Percentiles rank a stretch among this genome's conserved stretches.
These are phyloP conservation scores for Collichthys lucidus DNA, from an alignment of 2,113 vertebrate genomes.

Conservation along the genomic window DNA sequence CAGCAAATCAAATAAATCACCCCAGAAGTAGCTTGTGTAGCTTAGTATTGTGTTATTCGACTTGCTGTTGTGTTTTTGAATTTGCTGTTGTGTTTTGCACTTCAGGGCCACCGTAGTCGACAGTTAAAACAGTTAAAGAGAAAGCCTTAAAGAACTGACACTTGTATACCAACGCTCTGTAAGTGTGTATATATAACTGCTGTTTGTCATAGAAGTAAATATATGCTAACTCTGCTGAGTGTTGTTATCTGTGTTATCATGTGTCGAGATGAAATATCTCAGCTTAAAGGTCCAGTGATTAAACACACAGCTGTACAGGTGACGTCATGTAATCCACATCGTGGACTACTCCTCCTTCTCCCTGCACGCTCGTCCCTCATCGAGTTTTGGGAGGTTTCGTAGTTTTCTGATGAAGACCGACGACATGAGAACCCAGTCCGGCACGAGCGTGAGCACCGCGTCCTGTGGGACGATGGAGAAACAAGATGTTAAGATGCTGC, in stretches of 20 bases:
- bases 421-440: conserved; percentile 77
- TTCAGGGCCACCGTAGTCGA: too few relatives aligned
- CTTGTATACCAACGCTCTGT: conserved; percentile 11
- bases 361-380: too few relatives aligned
- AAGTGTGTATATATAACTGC: conserved; percentile 5
- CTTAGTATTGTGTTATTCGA: too few relatives aligned
- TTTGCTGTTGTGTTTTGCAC: too few relatives aligned
- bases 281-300: too few relatives aligned
- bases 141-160: conserved; percentile 4
- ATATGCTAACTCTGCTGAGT: conserved; percentile 25
- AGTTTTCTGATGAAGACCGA: conserved; percentile 61
- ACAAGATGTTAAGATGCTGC: not conserved
- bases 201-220: conserved; percentile 13
- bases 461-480: conserved; percentile 60
- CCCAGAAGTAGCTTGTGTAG: too few relatives aligned
- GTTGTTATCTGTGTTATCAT: conserved; percentile 18
- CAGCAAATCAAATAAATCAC: too few relatives aligned
- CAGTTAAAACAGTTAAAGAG: not conserved
- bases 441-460: conserved; percentile 68
- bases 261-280: not conserved
- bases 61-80: too few relatives aligned
- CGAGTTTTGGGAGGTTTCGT: not conserved
- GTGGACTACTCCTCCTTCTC: conserved; percentile 38
- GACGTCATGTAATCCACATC: too few relatives aligned
- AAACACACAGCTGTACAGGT: not conserved